Evolutionary conservation across 1,140 invertebrate genomes (phyloP).

Genomic region (Dolichoris vasculosae): DNA sequence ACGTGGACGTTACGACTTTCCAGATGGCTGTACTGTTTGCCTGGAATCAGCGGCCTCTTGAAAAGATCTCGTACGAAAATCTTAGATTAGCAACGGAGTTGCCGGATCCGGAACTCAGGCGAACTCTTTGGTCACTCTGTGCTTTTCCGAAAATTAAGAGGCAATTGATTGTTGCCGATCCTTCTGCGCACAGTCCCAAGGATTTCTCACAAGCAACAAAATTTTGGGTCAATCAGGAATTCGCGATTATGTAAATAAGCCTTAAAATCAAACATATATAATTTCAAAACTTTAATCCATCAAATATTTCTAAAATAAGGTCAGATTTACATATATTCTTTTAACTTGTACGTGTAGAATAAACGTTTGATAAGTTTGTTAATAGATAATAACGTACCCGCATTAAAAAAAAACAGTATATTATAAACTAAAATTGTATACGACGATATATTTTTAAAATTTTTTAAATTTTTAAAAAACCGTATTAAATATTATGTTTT

Average conservation of each 20-base stretch:
- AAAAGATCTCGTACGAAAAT: conserved; percentile 96
- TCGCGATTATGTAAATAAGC: conserved; percentile 84
- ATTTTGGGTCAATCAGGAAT: conserved; percentile 98
- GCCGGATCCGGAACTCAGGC: conserved; percentile 94
- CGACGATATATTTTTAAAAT: too few relatives aligned
- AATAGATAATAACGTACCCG: too few relatives aligned
- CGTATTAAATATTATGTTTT: too few relatives aligned
- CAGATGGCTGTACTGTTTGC: conserved; percentile 99
- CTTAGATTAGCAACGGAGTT: conserved; percentile 96
- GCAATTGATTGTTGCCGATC: conserved; percentile 90
- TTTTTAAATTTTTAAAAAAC: too few relatives aligned
- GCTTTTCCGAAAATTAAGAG: conserved; percentile 97
- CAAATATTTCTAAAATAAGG: too few relatives aligned
- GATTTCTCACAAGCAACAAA: conserved; percentile 94
- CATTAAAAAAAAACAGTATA: too few relatives aligned
- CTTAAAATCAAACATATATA: conserved; percentile 1
- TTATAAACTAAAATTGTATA: too few relatives aligned
- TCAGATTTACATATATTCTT: too few relatives aligned
- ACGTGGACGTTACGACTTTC: conserved; percentile 98
- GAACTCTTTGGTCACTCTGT: conserved; percentile 97
- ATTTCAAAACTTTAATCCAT: conserved; percentile 41
- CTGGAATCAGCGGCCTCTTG: conserved; percentile 96
- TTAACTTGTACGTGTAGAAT: too few relatives aligned
- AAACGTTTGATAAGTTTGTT: too few relatives aligned
- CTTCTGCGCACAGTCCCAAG: conserved; percentile 88